Evolutionary conservation across 1,140 invertebrate genomes (phyloP), one percentile per base, ranked within the genome.

Genomic region (Meloidogyne hapla): DNA sequence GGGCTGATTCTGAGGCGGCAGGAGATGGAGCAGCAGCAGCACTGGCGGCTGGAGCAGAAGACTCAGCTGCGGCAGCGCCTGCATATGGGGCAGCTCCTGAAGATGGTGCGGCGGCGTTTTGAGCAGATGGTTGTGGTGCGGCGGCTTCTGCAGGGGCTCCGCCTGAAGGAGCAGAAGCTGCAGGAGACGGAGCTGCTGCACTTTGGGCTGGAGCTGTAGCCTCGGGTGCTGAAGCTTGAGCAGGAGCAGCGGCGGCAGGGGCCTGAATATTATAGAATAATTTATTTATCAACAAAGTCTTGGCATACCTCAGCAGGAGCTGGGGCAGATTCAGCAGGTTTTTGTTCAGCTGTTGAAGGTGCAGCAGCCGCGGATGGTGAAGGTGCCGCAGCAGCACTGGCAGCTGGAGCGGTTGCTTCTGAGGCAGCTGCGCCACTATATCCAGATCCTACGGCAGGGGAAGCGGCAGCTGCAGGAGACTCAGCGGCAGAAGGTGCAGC

Each of bases 61-160:
- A 67, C 40, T 67, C 56, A 56, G 68, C 76, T 64, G 73, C 61
- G 33, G 74, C 74, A 26, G 77, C 74, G 13, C 67, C 75, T 28
- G 33, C 68, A 13, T 40, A 73, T 28, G 56, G n/a, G 18, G 74
- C 56, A 26, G 73, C 65, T 69, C 45, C 74, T 21, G 77, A 66
- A 13, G 62, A n/a, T 15, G 76, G 75, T 18, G 77, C 77, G 9
- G 64, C 77, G 40, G 74, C 75, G 13, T n/a, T 74, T 25, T 56
- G 75, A 45, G 64, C 69, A 15, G 75, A 69, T 38, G 63, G 65
- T 62, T 69, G 75, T 25, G 69, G 56, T 5, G 63, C 75, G n/a
- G 45, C 74, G 2, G 65, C 66, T 40, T 66, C 76, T 13, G 69
- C 4, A 33, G 33, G 5, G 9, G 33, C 68, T 68, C 63, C 65